Base-by-base conservation (phyloP, 2,888 invertebrate genomes). In the Campoplex capitator region DNA sequence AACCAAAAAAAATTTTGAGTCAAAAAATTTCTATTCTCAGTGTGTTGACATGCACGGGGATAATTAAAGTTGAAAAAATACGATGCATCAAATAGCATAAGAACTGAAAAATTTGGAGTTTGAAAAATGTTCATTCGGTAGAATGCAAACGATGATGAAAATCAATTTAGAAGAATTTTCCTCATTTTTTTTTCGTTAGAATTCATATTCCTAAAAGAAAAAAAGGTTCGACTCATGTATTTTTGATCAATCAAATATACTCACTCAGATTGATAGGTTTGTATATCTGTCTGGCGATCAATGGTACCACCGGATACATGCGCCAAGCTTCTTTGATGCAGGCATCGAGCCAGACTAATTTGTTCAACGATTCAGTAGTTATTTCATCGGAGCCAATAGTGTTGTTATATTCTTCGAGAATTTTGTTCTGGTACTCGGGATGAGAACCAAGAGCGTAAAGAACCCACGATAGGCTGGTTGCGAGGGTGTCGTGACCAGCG, bases 401-500 rank as follows among this genome's bases (percentile, higher is more conserved):
- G 2, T 88, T 78, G 1, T 92, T 78, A 79, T 88, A 92, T 67
- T 94, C 93, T 0, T 93, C 89, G 8, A 94, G 11, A 45, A 94
- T 93, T 79, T 92, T 92, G 16, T 90, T 88, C 93, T 96, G 96
- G 42, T 96, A 94, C 7, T 95, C 93, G 0, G 95, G 95, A 91
- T 96, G 89, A 38, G 94, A 91, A 9, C 96, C 96, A 9, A 96
- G 92, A 9, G 95, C 93, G 87, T 95, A 95, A 9, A 95, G 92
- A 13, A 95, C 93, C 96, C 96, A 96, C 81, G 95, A 95, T 70
- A 95, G 93, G 16, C 95, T 96, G 1, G 95, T 95, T 0, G 96
- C 95, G 0, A 96, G 95, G 1, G 96, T 96, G 88, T 96, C 96
- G 90, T 96, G 96, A 4, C 96, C 96, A 92, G 94, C 94, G 73